Evolutionary conservation across 2,113 vertebrate species (phyloP).

Genomic region (Lota lota): DNA sequence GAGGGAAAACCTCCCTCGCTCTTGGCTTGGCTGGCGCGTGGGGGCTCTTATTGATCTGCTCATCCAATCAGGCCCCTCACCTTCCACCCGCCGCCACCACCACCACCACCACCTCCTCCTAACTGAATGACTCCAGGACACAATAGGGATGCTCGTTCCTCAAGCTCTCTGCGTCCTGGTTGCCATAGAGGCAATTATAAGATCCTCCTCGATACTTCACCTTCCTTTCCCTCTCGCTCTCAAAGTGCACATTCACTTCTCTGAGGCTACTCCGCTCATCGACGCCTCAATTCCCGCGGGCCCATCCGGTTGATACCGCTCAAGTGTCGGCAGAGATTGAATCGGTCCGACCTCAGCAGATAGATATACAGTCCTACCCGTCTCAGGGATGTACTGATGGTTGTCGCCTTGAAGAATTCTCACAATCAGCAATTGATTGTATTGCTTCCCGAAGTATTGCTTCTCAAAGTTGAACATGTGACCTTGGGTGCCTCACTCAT

Average conservation of each 20-base stretch:
- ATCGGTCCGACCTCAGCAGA: background rate
- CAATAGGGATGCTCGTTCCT: background rate
- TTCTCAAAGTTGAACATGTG: background rate
- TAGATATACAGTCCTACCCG: background rate
- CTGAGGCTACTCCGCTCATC: background rate
- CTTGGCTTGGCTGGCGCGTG: background rate
- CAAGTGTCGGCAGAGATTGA: constrained; percentile 1
- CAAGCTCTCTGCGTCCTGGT: background rate
- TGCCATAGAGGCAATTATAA: constrained; percentile 3
- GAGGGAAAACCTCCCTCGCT: background rate
- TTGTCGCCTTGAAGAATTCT: background rate
- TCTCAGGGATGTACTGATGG: background rate
- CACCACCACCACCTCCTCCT: constrained; percentile 3
- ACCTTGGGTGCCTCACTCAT: background rate
- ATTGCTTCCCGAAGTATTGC: background rate
- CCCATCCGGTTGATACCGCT: background rate
- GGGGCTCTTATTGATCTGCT: background rate
- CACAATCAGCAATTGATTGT: background rate
- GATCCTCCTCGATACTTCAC: background rate
- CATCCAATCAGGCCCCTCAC: background rate
- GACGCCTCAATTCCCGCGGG: background rate
- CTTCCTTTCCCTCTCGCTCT: background rate
- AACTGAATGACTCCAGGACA: constrained; percentile 12
- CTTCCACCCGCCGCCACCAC: background rate
- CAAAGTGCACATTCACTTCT: background rate